Evolutionary conservation across 2,888 invertebrate species (phyloP).

Genomic region (Ethmia dodecea): DNA sequence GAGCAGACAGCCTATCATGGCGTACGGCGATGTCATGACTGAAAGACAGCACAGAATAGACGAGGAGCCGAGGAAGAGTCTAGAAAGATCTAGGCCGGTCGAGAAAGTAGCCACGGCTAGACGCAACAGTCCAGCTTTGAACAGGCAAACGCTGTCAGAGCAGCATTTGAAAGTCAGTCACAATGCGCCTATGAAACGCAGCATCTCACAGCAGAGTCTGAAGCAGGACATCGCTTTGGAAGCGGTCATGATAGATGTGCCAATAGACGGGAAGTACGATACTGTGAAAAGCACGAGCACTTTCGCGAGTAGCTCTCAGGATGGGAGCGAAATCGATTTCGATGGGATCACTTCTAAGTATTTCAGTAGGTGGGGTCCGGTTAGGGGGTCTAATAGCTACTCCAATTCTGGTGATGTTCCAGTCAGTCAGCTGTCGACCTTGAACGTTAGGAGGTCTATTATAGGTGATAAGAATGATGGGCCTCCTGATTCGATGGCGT

Average conservation of each 20-base stretch:
- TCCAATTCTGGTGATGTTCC: conserved; percentile 44
- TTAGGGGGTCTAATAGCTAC: conserved; percentile 72
- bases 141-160: conserved; percentile 55
- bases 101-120: conserved; percentile 21
- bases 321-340: conserved; percentile 27
- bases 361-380: conserved; percentile 68
- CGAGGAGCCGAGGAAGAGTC: conserved; percentile 32
- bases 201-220: conserved; percentile 57
- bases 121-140: conserved; percentile 18
- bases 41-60: conserved; percentile 25
- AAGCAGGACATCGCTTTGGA: conserved; percentile 61
- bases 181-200: conserved; percentile 36
- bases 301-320: conserved; percentile 31
- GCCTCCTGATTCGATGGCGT: conserved; percentile 45
- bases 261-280: conserved; percentile 43
- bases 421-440: conserved; percentile 58
- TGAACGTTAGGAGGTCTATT: conserved; percentile 45
- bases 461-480: conserved; percentile 32
- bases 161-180: conserved; percentile 31
- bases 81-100: conserved; percentile 31
- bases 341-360: conserved; percentile 24
- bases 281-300: conserved; percentile 37
- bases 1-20: conserved; percentile 60
- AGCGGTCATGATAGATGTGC: conserved; percentile 62
- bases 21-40: conserved; percentile 36